Evolutionary conservation across 1,140 invertebrate species (phyloP).

Genomic region (Gerris buenoi): DNA sequence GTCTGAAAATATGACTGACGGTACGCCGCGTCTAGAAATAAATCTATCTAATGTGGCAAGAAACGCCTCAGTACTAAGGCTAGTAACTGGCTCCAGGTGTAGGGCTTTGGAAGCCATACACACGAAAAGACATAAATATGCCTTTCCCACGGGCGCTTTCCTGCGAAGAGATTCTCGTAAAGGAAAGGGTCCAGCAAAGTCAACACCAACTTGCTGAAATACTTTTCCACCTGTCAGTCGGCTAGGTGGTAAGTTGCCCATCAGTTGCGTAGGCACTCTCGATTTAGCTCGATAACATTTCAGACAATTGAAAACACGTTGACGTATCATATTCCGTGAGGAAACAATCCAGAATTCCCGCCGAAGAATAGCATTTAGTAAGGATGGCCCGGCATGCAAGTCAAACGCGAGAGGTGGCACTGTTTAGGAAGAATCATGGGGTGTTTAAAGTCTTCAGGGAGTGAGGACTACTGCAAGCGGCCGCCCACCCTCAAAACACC

Average conservation of each 20-base stretch:
- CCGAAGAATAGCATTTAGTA: too few species aligned
- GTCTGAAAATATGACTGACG: constrained; percentile 26
- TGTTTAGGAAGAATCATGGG: too few species aligned
- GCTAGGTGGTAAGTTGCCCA: constrained; percentile 25
- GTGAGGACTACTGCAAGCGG: too few species aligned
- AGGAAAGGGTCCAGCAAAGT: constrained; percentile 30
- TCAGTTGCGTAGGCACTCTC: constrained; percentile 16
- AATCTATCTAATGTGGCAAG: constrained; percentile 25
- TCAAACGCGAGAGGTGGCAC: too few species aligned
- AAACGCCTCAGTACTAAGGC: constrained; percentile 29
- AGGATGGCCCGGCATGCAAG: too few species aligned
- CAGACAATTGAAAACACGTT: constrained; percentile 21
- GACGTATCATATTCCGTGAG: constrained; percentile 18
- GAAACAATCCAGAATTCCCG: too few species aligned
- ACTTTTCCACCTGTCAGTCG: constrained; percentile 21
- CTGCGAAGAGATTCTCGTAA: constrained; percentile 22
- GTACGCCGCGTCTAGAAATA: not conserved
- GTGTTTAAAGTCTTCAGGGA: too few species aligned
- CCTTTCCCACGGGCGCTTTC: constrained; percentile 24
- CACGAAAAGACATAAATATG: constrained; percentile 31
- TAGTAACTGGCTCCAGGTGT: constrained; percentile 31
- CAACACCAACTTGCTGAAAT: constrained; percentile 28
- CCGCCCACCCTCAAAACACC: too few species aligned
- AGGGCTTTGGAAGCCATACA: constrained; percentile 30
- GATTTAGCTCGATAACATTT: constrained; percentile 21